Percentiles rank a stretch among this genome's conserved stretches.
These are phyloP conservation scores for Blomia tropicalis DNA, from an alignment of 2,888 invertebrate genomes.

Conservation along the genomic window DNA sequence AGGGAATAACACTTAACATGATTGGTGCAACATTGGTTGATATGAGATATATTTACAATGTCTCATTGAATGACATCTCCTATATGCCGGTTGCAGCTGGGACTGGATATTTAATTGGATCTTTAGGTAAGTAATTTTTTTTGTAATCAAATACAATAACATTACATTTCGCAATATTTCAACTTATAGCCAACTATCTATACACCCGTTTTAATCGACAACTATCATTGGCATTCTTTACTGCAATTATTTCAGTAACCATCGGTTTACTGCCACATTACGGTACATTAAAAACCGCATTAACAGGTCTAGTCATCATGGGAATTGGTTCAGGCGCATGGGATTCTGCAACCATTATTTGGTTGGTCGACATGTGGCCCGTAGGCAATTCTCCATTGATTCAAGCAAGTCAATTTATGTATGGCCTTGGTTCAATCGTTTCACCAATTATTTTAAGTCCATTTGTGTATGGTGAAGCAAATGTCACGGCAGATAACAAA, in stretches of 20 bases:
- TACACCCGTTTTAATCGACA: constrained; percentile 20
- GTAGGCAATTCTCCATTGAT: constrained; percentile 14
- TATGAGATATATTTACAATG: background rate
- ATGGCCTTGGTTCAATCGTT: constrained; percentile 20
- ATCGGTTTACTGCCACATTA: constrained; percentile 8
- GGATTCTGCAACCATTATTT: constrained; percentile 18
- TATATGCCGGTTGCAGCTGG: background rate
- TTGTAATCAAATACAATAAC: no score
- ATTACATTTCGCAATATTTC: no score
- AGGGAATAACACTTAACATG: background rate
- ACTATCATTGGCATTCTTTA: background rate
- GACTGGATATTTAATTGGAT: background rate
- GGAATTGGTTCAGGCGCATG: constrained; percentile 18
- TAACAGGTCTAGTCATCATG: background rate
- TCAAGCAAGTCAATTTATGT: constrained; percentile 22
- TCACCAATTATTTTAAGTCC: constrained; percentile 17
- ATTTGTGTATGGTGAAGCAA: background rate
- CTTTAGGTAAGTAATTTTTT: background rate
- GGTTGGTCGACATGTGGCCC: constrained; percentile 23
- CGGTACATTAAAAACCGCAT: background rate
- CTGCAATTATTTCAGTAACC: background rate
- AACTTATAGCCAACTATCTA: no score
- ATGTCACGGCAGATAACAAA: background rate
- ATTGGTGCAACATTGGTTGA: background rate
- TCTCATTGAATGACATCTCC: background rate